A percentile compares a stretch with the other conserved stretches of the same genome.
These are phyloP conservation scores for Autographa pulchrina DNA, from an alignment of 2,888 invertebrate genomes.

Conservation along the genomic window DNA sequence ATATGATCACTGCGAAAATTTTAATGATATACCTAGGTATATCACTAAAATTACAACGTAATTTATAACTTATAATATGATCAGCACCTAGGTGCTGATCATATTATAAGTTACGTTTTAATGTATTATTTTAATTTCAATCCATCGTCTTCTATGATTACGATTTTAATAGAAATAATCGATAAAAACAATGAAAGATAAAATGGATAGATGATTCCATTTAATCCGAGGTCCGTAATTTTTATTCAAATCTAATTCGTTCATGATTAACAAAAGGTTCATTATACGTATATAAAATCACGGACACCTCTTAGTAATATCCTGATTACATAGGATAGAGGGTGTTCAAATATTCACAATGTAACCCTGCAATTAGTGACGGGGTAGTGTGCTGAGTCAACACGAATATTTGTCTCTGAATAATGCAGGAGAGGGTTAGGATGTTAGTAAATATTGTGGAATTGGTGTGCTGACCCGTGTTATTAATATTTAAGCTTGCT, in stretches of 20 bases:
- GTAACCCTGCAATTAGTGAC: slow-evolving; percentile 68
- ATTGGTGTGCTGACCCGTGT: slow-evolving; percentile 47
- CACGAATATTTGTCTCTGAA: slow-evolving; percentile 68
- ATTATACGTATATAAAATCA: slow-evolving; percentile 23
- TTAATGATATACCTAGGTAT: too few relatives aligned
- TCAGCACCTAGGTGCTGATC: too few relatives aligned
- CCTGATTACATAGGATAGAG: slow-evolving; percentile 56
- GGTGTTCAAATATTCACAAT: slow-evolving; percentile 58
- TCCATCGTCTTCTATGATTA: too few relatives aligned
- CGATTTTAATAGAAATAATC: too few relatives aligned
- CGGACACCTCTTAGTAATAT: slow-evolving; percentile 44
- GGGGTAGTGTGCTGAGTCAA: slow-evolving; percentile 63
- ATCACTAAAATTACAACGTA: too few relatives aligned
- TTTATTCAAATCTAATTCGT: slow-evolving; percentile 41
- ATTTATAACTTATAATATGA: too few relatives aligned
- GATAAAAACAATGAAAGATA: not conserved
- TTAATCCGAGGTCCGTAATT: slow-evolving; percentile 14
- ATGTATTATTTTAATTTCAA: too few relatives aligned
- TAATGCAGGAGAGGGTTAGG: slow-evolving; percentile 59
- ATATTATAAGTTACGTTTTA: too few relatives aligned
- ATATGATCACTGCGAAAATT: too few relatives aligned
- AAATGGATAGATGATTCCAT: not conserved
- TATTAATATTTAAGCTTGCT: slow-evolving; percentile 40
- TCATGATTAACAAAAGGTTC: slow-evolving; percentile 29
- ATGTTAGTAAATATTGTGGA: slow-evolving; percentile 54